These are phyloP conservation scores for Dysidea cf. avara DNA, from an alignment of 37 sponge, comb jelly and placozoan genomes.

Conservation along the genomic window DNA sequence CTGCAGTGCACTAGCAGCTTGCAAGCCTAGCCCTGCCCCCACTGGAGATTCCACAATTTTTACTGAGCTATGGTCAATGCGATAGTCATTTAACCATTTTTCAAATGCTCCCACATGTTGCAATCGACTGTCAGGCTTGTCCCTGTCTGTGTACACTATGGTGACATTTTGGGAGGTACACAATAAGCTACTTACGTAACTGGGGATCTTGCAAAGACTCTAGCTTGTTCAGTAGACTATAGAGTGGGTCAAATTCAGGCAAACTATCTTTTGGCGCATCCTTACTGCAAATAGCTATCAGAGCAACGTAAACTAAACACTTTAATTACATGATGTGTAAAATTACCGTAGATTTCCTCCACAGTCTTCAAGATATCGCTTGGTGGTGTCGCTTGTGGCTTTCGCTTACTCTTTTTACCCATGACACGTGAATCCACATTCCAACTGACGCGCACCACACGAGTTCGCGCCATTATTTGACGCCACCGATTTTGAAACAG, in stretches of 20 bases:
- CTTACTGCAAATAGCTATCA: background rate
- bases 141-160: constrained; percentile 9
- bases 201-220: background rate
- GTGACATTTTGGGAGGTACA: constrained; percentile 22
- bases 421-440: too few relatives aligned
- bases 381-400: too few relatives aligned
- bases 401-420: too few relatives aligned
- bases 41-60: constrained; percentile 46
- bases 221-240: background rate
- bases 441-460: constrained; percentile 15
- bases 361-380: too few relatives aligned
- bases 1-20: constrained; percentile 19
- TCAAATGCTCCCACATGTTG: constrained; percentile 29
- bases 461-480: too few relatives aligned
- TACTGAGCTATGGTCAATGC: constrained; percentile 24
- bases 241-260: background rate
- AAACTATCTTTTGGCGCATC: background rate
- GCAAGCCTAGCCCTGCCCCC: constrained; percentile 51
- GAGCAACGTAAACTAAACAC: too few relatives aligned
- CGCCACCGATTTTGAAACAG: too few relatives aligned
- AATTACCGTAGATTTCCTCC: too few relatives aligned
- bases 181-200: background rate
- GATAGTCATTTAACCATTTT: constrained; percentile 45
- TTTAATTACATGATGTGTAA: too few relatives aligned
- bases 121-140: background rate